Conservation (phyloP, 2,888 invertebrate species). For the Cetonia aurata region DNA sequence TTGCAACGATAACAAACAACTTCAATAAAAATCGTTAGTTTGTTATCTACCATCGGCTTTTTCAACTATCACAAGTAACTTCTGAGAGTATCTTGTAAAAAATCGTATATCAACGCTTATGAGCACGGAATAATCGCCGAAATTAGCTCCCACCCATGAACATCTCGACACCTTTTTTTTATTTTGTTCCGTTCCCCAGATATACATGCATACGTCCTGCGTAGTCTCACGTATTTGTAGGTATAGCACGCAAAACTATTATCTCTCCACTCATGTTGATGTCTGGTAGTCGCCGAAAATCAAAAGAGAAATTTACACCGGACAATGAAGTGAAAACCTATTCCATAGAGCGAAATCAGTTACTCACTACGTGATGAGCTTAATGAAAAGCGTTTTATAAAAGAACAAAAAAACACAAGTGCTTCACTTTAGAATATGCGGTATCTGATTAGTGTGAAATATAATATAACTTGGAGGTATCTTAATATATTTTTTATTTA, state of each 20-base stretch:
- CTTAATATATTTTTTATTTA: constrained; percentile 43
- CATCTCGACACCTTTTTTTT: constrained; percentile 5
- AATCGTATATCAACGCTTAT: constrained; percentile 16
- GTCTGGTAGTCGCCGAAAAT: constrained; percentile 33
- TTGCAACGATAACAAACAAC: constrained; percentile 7
- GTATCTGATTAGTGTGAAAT: not conserved
- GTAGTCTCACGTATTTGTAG: no score
- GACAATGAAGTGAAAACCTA: constrained; percentile 38
- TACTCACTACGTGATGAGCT: constrained; percentile 34
- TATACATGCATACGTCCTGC: no score
- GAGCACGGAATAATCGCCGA: not conserved
- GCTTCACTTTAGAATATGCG: constrained; percentile 8
- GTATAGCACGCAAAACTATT: constrained; percentile 15
- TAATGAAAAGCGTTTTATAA: constrained; percentile 18
- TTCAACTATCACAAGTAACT: not conserved
- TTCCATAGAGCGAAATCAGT: constrained; percentile 37
- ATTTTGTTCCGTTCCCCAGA: constrained; percentile 9
- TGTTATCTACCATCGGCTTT: constrained; percentile 25
- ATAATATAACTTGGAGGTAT: not conserved
- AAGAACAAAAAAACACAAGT: constrained; percentile 10
- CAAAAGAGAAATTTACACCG: constrained; percentile 36
- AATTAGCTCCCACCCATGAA: not conserved
- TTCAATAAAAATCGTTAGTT: constrained; percentile 17
- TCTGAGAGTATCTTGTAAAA: constrained; percentile 32
- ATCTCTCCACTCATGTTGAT: constrained; percentile 22